These are phyloP conservation scores for Philypnodon macrostomus DNA, from an alignment of 2,797 vertebrate species.

Conservation along the genomic window DNA sequence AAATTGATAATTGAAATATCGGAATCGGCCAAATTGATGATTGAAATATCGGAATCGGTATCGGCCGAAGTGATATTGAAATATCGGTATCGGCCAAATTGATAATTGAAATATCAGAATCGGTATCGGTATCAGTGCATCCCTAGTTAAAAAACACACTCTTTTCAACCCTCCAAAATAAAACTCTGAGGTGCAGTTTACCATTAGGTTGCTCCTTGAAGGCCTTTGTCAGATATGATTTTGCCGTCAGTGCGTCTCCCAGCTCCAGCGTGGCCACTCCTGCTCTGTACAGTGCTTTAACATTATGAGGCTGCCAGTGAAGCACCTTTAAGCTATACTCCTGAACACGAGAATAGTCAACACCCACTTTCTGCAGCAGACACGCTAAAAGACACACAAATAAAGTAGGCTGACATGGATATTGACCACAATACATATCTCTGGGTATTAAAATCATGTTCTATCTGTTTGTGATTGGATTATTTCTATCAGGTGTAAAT, in stretches of 20 bases:
- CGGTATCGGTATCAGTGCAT: no score
- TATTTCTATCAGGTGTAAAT: no score
- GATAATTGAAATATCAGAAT: no score
- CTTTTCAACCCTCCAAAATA: not conserved
- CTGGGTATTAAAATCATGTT: no score
- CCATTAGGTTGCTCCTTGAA: constrained; percentile 82
- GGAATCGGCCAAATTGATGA: no score
- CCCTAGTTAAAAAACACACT: no score
- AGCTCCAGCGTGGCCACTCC: constrained; percentile 86
- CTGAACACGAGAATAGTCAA: constrained; percentile 82
- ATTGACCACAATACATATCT: not conserved
- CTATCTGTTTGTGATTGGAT: no score
- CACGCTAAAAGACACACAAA: constrained; percentile 75
- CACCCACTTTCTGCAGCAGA: constrained; percentile 82
- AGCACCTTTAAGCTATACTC: constrained; percentile 87
- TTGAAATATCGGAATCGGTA: no score
- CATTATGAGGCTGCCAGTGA: constrained; percentile 76
- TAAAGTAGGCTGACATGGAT: not conserved
- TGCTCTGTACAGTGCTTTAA: constrained; percentile 87
- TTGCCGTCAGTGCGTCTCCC: constrained; percentile 81
- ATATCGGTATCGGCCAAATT: no score
- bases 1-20: no score
- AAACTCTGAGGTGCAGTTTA: constrained; percentile 44
- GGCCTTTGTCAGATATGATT: constrained; percentile 79
- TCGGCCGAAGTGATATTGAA: no score